Conservation (phyloP, 1,140 invertebrate species). For the Drosophila nasuta region DNA sequence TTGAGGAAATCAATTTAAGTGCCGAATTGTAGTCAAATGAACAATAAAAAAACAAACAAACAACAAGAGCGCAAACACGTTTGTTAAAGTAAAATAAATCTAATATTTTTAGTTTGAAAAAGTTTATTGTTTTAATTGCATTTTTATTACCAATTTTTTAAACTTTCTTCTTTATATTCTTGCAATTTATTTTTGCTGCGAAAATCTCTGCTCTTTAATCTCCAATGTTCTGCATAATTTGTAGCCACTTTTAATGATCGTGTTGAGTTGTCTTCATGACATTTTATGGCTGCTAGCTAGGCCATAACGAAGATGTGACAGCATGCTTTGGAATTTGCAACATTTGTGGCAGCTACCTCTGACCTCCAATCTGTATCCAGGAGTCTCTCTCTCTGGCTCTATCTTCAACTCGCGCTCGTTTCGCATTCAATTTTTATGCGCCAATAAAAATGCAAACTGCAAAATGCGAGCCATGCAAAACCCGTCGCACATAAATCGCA, state of each 20-base stretch:
- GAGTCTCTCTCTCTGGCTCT: neutral
- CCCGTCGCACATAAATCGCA: constrained; percentile 67
- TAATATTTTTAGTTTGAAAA: too few species aligned
- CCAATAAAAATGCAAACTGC: constrained; percentile 72
- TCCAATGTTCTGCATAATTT: neutral
- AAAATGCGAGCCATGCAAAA: constrained; percentile 45
- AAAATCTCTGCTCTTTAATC: neutral
- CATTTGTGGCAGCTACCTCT: constrained; percentile 6
- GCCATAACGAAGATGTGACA: constrained; percentile 10
- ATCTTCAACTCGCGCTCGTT: neutral
- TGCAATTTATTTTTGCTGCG: neutral
- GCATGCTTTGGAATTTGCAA: constrained; percentile 12
- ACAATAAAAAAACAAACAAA: too few species aligned
- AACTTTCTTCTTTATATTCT: too few species aligned
- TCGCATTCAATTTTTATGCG: constrained; percentile 51
- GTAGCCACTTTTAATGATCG: constrained; percentile 13
- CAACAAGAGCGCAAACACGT: too few species aligned
- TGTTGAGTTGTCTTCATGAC: neutral
- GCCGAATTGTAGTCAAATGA: too few species aligned
- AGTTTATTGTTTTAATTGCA: too few species aligned
- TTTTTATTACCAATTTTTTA: too few species aligned
- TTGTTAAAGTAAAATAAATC: too few species aligned
- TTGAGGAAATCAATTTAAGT: too few species aligned
- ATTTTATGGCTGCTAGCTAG: constrained; percentile 2
- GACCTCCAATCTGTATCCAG: neutral